A percentile compares a stretch with the other conserved stretches of the same genome.
These are phyloP conservation scores for Sarotherodon lohbergeri DNA, from an alignment of 2,113 vertebrate genomes.

Conservation along the genomic window DNA sequence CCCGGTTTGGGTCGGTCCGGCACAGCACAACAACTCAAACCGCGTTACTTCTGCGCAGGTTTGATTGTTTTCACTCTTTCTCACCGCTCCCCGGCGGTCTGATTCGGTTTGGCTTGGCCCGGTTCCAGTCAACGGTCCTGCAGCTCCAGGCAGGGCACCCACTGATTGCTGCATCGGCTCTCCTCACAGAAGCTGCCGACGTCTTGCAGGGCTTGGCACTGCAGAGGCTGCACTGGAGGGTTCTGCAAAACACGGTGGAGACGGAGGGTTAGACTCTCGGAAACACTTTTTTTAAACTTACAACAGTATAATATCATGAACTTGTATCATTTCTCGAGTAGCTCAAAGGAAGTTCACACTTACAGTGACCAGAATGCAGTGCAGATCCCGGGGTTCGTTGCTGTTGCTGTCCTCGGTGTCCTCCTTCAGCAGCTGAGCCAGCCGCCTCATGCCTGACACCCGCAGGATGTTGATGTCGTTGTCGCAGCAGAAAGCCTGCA, in stretches of 20 bases:
- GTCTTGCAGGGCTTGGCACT: slow-evolving; percentile 76
- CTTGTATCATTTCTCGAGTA: background rate
- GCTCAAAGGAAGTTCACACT: slow-evolving; percentile 15
- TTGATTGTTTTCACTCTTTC: slow-evolving; percentile 5
- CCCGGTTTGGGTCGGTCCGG: background rate
- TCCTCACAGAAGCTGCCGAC: slow-evolving; percentile 86
- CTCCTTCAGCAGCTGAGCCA: slow-evolving; percentile 78
- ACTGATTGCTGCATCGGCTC: slow-evolving; percentile 84
- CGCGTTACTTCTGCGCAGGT: background rate
- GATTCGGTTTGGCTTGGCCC: background rate
- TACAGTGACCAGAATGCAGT: slow-evolving; percentile 92
- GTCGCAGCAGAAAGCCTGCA: slow-evolving; percentile 91
- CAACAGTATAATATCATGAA: background rate
- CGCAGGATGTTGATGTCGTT: slow-evolving; percentile 88
- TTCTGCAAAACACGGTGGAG: slow-evolving; percentile 62
- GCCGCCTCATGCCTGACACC: slow-evolving; percentile 78
- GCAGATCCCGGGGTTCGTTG: slow-evolving; percentile 83
- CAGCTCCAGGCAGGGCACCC: slow-evolving; percentile 84
- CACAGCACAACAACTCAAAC: background rate
- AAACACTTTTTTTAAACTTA: background rate
- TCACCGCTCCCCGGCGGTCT: slow-evolving; percentile 24
- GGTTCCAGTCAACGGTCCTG: slow-evolving; percentile 77
- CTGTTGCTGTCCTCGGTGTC: slow-evolving; percentile 49
- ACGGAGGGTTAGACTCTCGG: background rate
- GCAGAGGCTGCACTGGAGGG: slow-evolving; percentile 80